Conservation (phyloP, 1,140 invertebrate genomes). For the Brachionus angularis region DNA sequence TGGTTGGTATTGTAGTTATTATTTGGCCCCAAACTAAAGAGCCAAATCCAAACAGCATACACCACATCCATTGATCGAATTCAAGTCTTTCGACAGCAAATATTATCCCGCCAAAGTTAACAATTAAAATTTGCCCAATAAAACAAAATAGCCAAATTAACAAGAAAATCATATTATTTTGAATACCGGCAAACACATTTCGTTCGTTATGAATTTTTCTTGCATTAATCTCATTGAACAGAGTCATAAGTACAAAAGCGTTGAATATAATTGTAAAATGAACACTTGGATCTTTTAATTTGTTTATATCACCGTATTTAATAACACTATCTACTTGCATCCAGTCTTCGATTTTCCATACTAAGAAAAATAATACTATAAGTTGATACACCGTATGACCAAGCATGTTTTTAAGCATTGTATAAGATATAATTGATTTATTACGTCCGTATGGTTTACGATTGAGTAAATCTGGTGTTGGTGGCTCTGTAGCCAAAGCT, state of each 20-base stretch:
- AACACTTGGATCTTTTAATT: constrained; percentile 73
- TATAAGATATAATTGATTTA: constrained; percentile 41
- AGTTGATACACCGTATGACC: constrained; percentile 44
- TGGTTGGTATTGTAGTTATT: constrained; percentile 38
- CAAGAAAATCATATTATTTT: constrained; percentile 97
- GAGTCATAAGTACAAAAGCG: constrained; percentile 99
- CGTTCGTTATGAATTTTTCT: constrained; percentile 98
- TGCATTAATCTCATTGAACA: constrained; percentile 99
- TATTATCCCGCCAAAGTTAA: constrained; percentile 91
- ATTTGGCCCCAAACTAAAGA: constrained; percentile 94
- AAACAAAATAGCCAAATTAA: constrained; percentile 92
- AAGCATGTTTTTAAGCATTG: constrained; percentile 42
- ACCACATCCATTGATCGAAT: constrained; percentile 97
- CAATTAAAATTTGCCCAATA: constrained; percentile 85
- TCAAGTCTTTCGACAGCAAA: constrained; percentile 84
- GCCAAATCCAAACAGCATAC: constrained; percentile 90
- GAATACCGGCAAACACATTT: constrained; percentile 83
- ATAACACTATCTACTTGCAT: constrained; percentile 84
- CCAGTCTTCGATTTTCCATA: constrained; percentile 63
- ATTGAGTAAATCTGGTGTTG: constrained; percentile 41
- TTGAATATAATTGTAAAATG: constrained; percentile 99
- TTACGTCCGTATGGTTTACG: constrained; percentile 45
- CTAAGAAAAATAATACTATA: constrained; percentile 13
- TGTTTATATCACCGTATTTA: constrained; percentile 52
- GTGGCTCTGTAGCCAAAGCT: constrained; percentile 44